Conservation (phyloP, 2,888 invertebrate species). For the Drosophila meridionalis region DNA sequence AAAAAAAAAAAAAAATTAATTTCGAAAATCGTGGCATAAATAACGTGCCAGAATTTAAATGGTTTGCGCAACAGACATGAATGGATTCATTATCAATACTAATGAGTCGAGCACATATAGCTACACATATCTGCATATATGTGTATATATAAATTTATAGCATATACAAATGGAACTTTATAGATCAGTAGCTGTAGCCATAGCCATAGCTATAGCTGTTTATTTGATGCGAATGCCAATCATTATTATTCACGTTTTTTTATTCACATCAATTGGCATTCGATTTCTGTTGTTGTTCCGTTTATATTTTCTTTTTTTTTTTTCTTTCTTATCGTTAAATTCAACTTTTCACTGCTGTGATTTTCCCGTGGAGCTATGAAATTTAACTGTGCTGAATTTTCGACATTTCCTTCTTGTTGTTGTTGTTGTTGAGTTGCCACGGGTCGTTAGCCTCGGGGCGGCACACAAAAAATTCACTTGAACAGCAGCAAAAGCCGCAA, state of each 20-base stretch:
- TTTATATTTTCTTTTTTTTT: conserved; percentile 10
- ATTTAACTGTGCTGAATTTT: conserved; percentile 27
- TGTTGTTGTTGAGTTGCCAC: conserved; percentile 48
- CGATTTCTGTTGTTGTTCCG: conserved; percentile 5
- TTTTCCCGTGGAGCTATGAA: conserved; percentile 30
- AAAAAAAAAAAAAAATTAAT: conserved; percentile 2
- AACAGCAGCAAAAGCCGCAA: conserved; percentile 48
- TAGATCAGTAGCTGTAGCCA: conserved; percentile 5
- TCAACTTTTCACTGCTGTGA: conserved; percentile 49
- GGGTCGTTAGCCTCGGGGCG: conserved; percentile 55
- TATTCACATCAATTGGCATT: conserved; percentile 55
- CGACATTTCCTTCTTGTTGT: conserved; percentile 13
- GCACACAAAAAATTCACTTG: conserved; percentile 23
- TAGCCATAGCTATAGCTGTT: not conserved
- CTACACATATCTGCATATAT: not conserved
- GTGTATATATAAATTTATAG: not conserved
- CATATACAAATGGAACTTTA: conserved; percentile 27
- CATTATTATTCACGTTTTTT: conserved; percentile 38
- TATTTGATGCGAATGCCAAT: conserved; percentile 21
- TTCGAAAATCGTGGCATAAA: conserved; percentile 20
- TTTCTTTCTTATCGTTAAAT: conserved; percentile 49
- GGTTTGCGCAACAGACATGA: conserved; percentile 23
- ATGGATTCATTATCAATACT: conserved; percentile 48
- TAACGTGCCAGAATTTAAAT: conserved; percentile 22
- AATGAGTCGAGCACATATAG: conserved; percentile 17